Evolutionary conservation across 2,797 vertebrate species (phyloP).

Genomic region (Falco berigora): DNA sequence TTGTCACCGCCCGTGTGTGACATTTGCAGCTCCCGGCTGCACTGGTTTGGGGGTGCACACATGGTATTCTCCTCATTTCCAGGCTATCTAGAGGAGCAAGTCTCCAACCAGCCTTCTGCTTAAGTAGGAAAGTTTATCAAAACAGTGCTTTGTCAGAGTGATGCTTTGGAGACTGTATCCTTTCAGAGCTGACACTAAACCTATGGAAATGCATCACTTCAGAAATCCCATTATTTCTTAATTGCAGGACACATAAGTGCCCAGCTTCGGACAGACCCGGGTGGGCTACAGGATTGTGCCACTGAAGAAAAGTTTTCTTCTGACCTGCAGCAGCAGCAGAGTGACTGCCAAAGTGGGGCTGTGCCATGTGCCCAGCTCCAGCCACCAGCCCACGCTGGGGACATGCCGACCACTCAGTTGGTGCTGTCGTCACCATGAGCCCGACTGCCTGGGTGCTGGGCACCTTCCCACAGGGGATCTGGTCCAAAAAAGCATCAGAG

Average conservation of each 20-base stretch:
- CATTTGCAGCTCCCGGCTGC: fast-evolving
- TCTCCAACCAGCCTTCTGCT: background rate
- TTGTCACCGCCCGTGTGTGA: fast-evolving
- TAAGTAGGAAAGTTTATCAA: background rate
- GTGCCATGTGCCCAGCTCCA: background rate
- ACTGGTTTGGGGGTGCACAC: background rate
- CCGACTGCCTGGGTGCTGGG: fast-evolving
- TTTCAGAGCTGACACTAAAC: slow-evolving; percentile 49
- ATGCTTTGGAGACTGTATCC: background rate
- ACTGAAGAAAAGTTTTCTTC: slow-evolving; percentile 1
- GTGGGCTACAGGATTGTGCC: background rate
- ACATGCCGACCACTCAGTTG: fast-evolving
- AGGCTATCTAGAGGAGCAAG: background rate
- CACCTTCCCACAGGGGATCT: background rate
- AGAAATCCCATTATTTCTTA: slow-evolving; percentile 56
- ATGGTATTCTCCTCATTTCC: background rate
- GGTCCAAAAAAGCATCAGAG: background rate
- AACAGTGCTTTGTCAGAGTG: slow-evolving; percentile 18
- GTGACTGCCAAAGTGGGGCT: fast-evolving
- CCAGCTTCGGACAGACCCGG: slow-evolving; percentile 10
- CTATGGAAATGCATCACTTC: slow-evolving; percentile 53
- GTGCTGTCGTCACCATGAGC: background rate
- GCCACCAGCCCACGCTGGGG: fast-evolving
- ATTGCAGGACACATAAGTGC: slow-evolving; percentile 34
- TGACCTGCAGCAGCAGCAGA: background rate